These are phyloP conservation scores for Cetoscarus ocellatus DNA, from an alignment of 2,797 vertebrate species.

Conservation along the genomic window DNA sequence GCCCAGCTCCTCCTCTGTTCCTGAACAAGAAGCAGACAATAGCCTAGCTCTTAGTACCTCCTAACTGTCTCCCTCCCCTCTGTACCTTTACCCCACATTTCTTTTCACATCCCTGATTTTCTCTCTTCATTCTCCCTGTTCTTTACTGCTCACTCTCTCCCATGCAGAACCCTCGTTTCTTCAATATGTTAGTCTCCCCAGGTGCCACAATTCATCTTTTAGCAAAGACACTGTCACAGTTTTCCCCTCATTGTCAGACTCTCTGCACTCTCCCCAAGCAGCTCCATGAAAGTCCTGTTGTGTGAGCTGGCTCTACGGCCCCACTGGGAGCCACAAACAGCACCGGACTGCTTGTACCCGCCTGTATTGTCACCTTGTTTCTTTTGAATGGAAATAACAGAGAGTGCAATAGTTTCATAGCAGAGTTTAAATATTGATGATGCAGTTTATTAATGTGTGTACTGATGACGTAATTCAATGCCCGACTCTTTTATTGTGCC, in stretches of 20 bases:
- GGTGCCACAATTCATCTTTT: slow-evolving; percentile 3
- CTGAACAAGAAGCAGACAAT: slow-evolving; percentile 41
- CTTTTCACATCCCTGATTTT: slow-evolving; percentile 14
- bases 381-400: slow-evolving; percentile 32
- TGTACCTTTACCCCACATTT: slow-evolving; percentile 16
- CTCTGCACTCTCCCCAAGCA: slow-evolving; percentile 26
- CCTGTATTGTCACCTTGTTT: slow-evolving; percentile 29
- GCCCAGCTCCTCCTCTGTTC: slow-evolving; percentile 43
- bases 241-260: slow-evolving; percentile 69
- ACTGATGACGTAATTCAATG: too few relatives aligned
- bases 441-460: background rate
- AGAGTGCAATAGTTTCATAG: slow-evolving; percentile 13
- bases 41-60: slow-evolving; percentile 8
- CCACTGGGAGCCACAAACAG: slow-evolving; percentile 42
- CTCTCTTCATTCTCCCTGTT: slow-evolving; percentile 13
- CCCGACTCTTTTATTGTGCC: too few relatives aligned
- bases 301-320: slow-evolving; percentile 49
- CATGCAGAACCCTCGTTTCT: slow-evolving; percentile 2
- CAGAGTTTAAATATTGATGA: background rate
- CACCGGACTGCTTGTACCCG: background rate
- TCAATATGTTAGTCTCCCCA: slow-evolving; percentile 28
- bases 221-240: slow-evolving; percentile 41
- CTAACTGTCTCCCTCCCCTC: background rate
- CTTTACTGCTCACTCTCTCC: slow-evolving; percentile 14
- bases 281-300: slow-evolving; percentile 24